These are phyloP conservation scores for Xylocopa sonorina DNA, from an alignment of 1,140 invertebrate species.

Conservation along the genomic window DNA sequence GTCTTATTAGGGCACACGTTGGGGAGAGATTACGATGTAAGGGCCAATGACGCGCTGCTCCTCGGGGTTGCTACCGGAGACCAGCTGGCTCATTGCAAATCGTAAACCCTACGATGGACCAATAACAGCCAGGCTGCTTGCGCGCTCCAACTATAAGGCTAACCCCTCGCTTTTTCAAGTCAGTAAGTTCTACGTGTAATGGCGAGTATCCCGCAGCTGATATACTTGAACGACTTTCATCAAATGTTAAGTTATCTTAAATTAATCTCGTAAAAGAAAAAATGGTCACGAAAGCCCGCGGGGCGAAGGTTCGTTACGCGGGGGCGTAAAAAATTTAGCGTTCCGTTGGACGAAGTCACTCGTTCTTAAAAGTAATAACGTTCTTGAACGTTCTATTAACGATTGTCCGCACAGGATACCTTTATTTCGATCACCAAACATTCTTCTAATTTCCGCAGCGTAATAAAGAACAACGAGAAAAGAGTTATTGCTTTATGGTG, in stretches of 20 bases:
- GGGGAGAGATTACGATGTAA: conserved; percentile 49
- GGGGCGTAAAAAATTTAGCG: not conserved
- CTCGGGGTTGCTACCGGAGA: conserved; percentile 55
- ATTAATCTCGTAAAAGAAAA: conserved; percentile 74
- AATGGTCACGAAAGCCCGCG: not conserved
- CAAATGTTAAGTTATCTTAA: conserved; percentile 72
- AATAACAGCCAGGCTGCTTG: conserved; percentile 36
- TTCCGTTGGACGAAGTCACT: not conserved
- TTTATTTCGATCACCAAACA: not conserved
- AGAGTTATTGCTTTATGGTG: no score
- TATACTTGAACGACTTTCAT: conserved; percentile 67
- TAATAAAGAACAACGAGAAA: no score
- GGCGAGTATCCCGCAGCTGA: conserved; percentile 68
- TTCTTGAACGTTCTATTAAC: no score
- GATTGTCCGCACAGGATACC: no score
- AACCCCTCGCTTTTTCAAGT: conserved; percentile 39
- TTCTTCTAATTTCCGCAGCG: no score
- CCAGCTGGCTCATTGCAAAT: conserved; percentile 31
- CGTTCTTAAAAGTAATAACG: no score
- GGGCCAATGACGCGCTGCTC: conserved; percentile 60
- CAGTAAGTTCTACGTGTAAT: conserved; percentile 62
- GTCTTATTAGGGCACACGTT: conserved; percentile 57
- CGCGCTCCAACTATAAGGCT: conserved; percentile 16
- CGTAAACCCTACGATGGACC: conserved; percentile 57
- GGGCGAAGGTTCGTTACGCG: not conserved